Base-by-base conservation (phyloP, 2,113 vertebrate species). In the Anser cygnoides region DNA sequence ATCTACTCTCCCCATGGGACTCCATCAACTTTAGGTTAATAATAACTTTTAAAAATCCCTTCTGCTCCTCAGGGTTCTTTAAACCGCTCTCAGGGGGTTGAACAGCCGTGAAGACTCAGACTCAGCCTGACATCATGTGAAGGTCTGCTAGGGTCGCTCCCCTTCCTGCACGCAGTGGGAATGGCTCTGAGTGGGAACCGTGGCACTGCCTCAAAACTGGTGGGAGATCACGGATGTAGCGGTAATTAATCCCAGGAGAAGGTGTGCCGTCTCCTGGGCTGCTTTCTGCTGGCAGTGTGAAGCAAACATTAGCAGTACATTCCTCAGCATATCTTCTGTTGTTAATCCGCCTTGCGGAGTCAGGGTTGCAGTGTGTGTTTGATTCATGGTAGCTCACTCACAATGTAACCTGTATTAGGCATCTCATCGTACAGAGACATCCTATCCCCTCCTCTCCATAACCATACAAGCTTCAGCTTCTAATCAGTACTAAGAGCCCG, bases 371-470 rank as follows among this genome's bases (percentile, higher is more conserved):
- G 0, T 23, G 25, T 16, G 7, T 33, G 52, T 67, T 61, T 67
- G n/a, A 35, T 37, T 86, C 39, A 2, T 17, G 19, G 52, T 5
- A 22, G n/a, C 39, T 46, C 0, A 0, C 52, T 74, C 20, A 5
- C 50, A 66, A n/a, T 4, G 2, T 6, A 62, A 31, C 37, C 52
- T 13, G 0, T 29, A 26, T 35, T 52, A 44, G 31, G 8, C 41
- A 37, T 54, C 18, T 66, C 0, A 0, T 76, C 4, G 61, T 71
- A 39, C 4, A 73, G 61, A 29, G 23, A 10, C 3, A 0, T 58
- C 4, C 1, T 31, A 1, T 28, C 17, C 39, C 26, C n/a, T 39
- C 26, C 67, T 73, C 59, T 49, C 20, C 26, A 9, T 41, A 77
- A 25, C 59, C 23, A 7, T 25, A 10, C 58, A 41, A 91, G 28